Conservation (phyloP, 2,888 invertebrate species). For the Hoplodrina blanda region DNA sequence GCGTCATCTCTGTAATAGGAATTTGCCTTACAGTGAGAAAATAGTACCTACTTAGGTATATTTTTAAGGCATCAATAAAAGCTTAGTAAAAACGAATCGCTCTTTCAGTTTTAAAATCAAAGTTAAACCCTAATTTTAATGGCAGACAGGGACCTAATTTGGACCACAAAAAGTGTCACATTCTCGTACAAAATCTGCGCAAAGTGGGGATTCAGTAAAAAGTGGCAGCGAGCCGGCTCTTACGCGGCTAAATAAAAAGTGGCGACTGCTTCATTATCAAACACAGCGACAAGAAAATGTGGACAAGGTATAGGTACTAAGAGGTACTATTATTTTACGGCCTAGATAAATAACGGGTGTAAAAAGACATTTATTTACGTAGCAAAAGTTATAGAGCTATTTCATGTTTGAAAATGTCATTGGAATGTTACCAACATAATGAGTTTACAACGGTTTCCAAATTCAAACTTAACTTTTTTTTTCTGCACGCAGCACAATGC, state of each 20-base stretch:
- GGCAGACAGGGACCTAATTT: slow-evolving; percentile 54
- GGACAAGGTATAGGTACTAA: slow-evolving; percentile 50
- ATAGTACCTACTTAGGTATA: too few relatives aligned
- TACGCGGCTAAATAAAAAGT: slow-evolving; percentile 61
- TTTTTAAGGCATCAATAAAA: not conserved
- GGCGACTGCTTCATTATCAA: slow-evolving; percentile 67
- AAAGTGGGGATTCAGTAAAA: slow-evolving; percentile 47
- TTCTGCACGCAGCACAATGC: too few relatives aligned
- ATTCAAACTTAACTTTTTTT: too few relatives aligned
- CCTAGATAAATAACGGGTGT: too few relatives aligned
- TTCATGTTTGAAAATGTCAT: too few relatives aligned
- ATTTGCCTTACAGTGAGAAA: too few relatives aligned
- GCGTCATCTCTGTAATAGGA: too few relatives aligned
- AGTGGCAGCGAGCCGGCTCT: slow-evolving; percentile 43
- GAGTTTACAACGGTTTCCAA: too few relatives aligned
- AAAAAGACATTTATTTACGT: too few relatives aligned
- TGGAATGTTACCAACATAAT: too few relatives aligned
- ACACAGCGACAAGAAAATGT: slow-evolving; percentile 25
- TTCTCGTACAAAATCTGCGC: slow-evolving; percentile 31
- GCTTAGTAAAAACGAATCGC: slow-evolving; percentile 1
- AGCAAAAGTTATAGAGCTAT: too few relatives aligned
- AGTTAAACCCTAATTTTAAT: slow-evolving; percentile 2
- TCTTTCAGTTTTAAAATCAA: not conserved
- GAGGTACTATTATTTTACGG: slow-evolving; percentile 1
- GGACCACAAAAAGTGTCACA: slow-evolving; percentile 36